Evolutionary conservation across 2,888 invertebrate species (phyloP), one percentile per base, ranked within the genome.

Genomic region (Cylloceria caligata): DNA sequence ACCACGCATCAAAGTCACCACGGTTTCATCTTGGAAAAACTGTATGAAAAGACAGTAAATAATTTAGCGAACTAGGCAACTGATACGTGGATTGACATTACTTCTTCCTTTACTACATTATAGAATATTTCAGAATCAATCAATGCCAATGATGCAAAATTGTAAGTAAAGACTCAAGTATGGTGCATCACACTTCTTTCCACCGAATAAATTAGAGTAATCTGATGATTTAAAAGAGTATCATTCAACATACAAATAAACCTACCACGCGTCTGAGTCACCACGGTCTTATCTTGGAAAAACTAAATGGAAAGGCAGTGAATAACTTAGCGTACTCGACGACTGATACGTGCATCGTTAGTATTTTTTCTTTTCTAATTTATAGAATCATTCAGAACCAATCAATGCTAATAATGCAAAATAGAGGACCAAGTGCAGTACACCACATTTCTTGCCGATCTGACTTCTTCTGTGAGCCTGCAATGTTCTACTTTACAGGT

Each of bases 1-100:
- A 9, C 57, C 57, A 60, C 16, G 57, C 57, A 19, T 60, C 9
- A 7, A 60, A 60, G 57, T 60, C 57, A 19, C 57, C n/a, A n/a
- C n/a, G n/a, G n/a, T n/a, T 24, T 2, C 3, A 52, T n/a, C n/a
- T 57, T 16, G 2, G 27, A 57, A n/a, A 1, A n/a, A 57, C 6
- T n/a, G n/a, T 30, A 3, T 2, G 6, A n/a, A n/a, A 57, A 16
- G 16, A 13, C 3, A 30, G n/a, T n/a, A 5, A 30, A 30, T 1
- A 57, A 27, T n/a, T 16, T 3, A 11, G 2, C 30, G 13, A 27
- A 30, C n/a, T n/a, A n/a, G n/a, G n/a, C n/a, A n/a, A n/a, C n/a
- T n/a, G n/a, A n/a, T n/a, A n/a, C n/a, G n/a, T n/a, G n/a, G n/a
- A n/a, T n/a, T n/a, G n/a, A n/a, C n/a, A n/a, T n/a, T n/a, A n/a